phyloP scores from a whole-genome alignment of 2,888 invertebrate genomes.

The Lochmaea capreae region DNA sequence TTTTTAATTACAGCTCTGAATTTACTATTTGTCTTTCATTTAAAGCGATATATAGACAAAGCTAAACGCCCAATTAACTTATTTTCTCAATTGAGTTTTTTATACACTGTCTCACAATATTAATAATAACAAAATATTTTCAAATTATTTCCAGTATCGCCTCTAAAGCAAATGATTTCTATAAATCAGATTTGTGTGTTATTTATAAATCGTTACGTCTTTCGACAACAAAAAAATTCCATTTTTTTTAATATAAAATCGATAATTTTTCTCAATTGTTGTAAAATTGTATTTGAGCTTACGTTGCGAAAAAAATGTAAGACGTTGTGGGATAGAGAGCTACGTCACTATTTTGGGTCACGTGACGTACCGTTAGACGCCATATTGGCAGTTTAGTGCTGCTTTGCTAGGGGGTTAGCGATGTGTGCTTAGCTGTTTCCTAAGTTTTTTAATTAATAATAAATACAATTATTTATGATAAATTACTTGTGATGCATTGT shows the following conservation, averaged over 20 bases:
- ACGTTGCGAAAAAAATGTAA: slow-evolving; percentile 64
- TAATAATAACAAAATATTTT: not conserved
- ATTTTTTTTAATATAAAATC: slow-evolving; percentile 32
- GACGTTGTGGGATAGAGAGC: slow-evolving; percentile 62
- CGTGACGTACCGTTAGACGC: slow-evolving; percentile 71
- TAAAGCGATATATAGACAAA: too few species aligned
- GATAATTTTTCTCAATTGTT: slow-evolving; percentile 51
- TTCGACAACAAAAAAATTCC: not conserved
- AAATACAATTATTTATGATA: slow-evolving; percentile 43
- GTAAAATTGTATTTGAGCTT: slow-evolving; percentile 58
- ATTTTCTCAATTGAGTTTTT: not conserved
- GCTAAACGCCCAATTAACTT: not conserved
- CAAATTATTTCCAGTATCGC: not conserved
- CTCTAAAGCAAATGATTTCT: not conserved
- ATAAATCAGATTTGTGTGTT: not conserved
- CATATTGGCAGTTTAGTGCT: slow-evolving; percentile 71
- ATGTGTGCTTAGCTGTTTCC: slow-evolving; percentile 60
- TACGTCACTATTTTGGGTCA: slow-evolving; percentile 69
- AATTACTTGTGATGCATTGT: slow-evolving; percentile 36
- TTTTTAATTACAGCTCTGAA: too few species aligned
- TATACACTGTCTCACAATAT: not conserved
- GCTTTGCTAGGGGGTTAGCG: slow-evolving; percentile 67
- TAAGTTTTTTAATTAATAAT: slow-evolving; percentile 46
- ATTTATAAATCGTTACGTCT: not conserved
- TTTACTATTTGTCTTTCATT: too few species aligned